Percentiles rank a stretch among this genome's conserved stretches.
These are phyloP conservation scores for Calliphora vomitoria DNA, from an alignment of 2,888 invertebrate genomes.

Conservation along the genomic window DNA sequence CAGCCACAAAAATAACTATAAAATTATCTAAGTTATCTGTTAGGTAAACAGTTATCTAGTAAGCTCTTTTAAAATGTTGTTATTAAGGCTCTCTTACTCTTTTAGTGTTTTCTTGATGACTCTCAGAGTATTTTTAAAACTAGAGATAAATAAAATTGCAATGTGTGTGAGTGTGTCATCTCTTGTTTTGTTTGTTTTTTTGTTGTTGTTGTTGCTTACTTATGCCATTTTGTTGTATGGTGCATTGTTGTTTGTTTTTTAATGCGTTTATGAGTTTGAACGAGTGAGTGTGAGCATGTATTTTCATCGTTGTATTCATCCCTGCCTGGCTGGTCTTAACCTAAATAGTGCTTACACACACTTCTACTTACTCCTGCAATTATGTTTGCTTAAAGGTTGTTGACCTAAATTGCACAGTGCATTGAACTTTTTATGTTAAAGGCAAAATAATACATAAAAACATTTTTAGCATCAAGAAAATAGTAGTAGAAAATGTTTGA, in stretches of 20 bases:
- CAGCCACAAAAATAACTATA: not conserved
- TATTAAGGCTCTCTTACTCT: not conserved
- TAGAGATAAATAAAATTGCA: not conserved
- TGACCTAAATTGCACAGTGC: constrained; percentile 84
- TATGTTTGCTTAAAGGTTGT: constrained; percentile 80
- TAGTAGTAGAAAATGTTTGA: constrained; percentile 2
- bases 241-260: constrained; percentile 28
- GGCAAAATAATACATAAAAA: constrained; percentile 12
- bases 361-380: constrained; percentile 35
- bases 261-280: not conserved
- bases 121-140: no score
- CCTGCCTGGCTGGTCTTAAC: constrained; percentile 78
- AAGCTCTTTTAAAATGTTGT: not conserved
- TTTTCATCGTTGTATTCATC: constrained; percentile 59
- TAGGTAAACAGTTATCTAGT: not conserved
- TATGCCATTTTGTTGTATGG: not conserved
- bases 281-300: constrained; percentile 17
- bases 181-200: no score
- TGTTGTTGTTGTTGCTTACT: not conserved
- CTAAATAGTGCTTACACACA: constrained; percentile 77
- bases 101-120: not conserved
- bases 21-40: constrained; percentile 31
- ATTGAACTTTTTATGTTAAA: constrained; percentile 81
- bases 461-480: not conserved
- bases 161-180: not conserved